Evolutionary conservation across 2,888 invertebrate genomes (phyloP).

Genomic region (Imbricaverruca yamaguchii): DNA sequence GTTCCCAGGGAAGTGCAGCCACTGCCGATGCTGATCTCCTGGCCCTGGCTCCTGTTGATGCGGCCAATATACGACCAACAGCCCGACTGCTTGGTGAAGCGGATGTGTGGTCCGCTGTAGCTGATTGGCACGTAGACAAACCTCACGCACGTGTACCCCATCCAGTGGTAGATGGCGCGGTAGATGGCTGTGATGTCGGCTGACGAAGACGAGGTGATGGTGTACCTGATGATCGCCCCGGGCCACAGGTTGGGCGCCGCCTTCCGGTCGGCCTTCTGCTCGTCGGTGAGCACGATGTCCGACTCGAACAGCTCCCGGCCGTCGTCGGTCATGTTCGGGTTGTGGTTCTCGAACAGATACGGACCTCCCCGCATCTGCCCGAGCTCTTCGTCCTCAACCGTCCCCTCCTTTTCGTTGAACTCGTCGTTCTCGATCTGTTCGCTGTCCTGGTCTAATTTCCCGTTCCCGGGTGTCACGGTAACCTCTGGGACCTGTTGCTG

Average conservation of each 20-base stretch:
- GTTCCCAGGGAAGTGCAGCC: constrained; percentile 8
- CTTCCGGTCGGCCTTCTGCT: not conserved
- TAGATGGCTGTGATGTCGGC: not conserved
- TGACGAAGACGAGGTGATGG: not conserved
- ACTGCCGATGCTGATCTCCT: not conserved
- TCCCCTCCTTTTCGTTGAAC: not conserved
- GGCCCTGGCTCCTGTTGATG: not conserved
- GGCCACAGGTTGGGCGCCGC: not conserved
- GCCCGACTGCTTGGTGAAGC: not conserved
- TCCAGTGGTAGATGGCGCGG: not conserved
- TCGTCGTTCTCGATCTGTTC: not conserved
- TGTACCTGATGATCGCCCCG: not conserved
- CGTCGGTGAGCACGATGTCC: not conserved
- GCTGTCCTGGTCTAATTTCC: constrained; percentile 32
- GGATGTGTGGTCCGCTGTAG: not conserved
- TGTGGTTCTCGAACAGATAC: not conserved
- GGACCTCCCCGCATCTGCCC: too few relatives aligned
- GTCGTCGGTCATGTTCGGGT: not conserved
- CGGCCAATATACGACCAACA: not conserved
- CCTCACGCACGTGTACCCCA: constrained; percentile 12
- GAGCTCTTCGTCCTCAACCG: too few relatives aligned
- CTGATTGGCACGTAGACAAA: not conserved
- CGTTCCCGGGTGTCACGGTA: constrained; percentile 27
- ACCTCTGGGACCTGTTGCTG: too few relatives aligned
- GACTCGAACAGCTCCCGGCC: constrained; percentile 35